Evolutionary conservation across 2,797 vertebrate genomes (phyloP), one percentile per base, ranked within the genome.

Genomic region (Fringilla coelebs): DNA sequence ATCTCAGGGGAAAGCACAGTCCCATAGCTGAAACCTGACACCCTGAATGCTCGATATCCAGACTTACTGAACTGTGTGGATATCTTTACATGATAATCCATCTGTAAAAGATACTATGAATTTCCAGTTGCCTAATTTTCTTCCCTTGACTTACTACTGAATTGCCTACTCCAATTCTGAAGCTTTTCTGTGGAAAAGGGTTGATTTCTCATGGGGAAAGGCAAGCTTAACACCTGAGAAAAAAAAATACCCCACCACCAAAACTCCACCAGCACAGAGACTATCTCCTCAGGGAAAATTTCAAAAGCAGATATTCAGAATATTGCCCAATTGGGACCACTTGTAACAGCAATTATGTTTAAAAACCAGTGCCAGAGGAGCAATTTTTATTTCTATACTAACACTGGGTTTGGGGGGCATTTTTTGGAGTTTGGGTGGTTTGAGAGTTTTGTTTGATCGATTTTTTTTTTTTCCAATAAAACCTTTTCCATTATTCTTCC

Each of bases 371-470:
- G 43, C 36, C 49, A 38, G 36, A 46, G 10, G 3, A 78, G 17
- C 10, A 78, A 21, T 51, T 65, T 73, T 84, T 60, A 46, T 28
- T 72, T 51, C 18, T 55, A 4, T 48, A 32, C 31, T 81, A 75
- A 41, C 13, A 31, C 7, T 24, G 13, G 8, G 2, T 26, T 91
- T 49, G 24, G 32, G 6, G 3, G 25, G 2, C 0, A 0, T 25
- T 45, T 58, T 46, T n/a, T 26, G 5, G 29, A 4, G 2, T 46
- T 65, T 26, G 20, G 7, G 15, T 24, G 3, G 18, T 36, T 81
- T 31, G 26, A 15, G 24, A n/a, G 21, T 28, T 66, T 66, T 34
- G 10, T 25, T 78, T 54, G 7, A 5, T 38, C 16, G 4, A 0
- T 19, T 48, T 43, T 22, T 32, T 55, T 22, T 48, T 70, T 34